Conservation (phyloP, 2,797 vertebrate species). For the Champsocephalus esox region DNA sequence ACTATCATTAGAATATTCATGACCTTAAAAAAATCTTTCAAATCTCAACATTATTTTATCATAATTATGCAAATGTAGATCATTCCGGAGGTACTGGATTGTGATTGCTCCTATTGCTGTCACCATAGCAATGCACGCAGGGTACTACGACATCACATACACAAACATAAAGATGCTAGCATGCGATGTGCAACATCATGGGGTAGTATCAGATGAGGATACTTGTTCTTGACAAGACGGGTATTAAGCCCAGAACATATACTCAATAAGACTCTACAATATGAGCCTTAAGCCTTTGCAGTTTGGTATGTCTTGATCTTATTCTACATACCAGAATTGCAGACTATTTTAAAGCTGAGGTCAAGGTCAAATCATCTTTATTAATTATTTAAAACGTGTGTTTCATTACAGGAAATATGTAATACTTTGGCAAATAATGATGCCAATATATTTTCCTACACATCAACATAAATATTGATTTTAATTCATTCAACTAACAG, state of each 20-base stretch:
- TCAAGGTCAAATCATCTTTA: constrained; percentile 17
- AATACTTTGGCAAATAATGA: background rate
- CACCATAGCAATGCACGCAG: constrained; percentile 7
- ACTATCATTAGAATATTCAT: constrained; percentile 58
- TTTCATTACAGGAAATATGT: background rate
- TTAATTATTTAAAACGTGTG: background rate
- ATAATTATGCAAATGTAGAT: constrained; percentile 64
- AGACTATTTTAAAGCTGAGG: constrained; percentile 12
- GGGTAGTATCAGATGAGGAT: constrained; percentile 19
- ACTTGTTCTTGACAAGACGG: constrained; percentile 5
- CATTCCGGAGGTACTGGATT: constrained; percentile 37
- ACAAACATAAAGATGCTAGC: background rate
- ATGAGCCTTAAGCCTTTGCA: background rate
- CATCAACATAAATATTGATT: background rate
- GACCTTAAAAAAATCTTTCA: constrained; percentile 47
- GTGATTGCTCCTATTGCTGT: constrained; percentile 49
- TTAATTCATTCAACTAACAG: background rate
- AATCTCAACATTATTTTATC: constrained; percentile 58
- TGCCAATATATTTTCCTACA: background rate
- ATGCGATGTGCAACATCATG: constrained; percentile 12
- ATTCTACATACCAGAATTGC: background rate
- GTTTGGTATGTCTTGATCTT: background rate
- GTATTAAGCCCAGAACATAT: constrained; percentile 20
- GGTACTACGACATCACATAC: constrained; percentile 15
- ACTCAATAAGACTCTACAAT: constrained; percentile 10